A percentile compares a stretch with the other conserved stretches of the same genome.
These are phyloP conservation scores for Sialia sialis DNA, from an alignment of 2,113 vertebrate genomes.

Conservation along the genomic window DNA sequence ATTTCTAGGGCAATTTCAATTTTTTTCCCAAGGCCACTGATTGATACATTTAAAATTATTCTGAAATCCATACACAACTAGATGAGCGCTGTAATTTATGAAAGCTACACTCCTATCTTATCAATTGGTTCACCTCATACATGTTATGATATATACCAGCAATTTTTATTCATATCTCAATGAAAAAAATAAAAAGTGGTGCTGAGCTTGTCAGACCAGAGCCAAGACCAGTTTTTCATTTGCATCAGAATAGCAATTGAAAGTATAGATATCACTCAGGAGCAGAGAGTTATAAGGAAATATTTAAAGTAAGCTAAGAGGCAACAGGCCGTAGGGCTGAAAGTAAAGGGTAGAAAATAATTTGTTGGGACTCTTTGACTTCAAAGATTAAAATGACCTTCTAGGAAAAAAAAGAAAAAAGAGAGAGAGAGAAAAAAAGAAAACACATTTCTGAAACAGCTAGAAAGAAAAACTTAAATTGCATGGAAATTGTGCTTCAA, in stretches of 20 bases:
- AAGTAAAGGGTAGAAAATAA: background rate
- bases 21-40: background rate
- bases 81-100: background rate
- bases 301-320: background rate
- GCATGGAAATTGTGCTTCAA: constrained; percentile 19
- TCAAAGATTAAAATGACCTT: background rate
- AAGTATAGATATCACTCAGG: background rate
- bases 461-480: constrained; percentile 39
- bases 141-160: background rate
- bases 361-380: background rate
- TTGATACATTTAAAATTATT: background rate
- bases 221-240: background rate
- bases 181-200: background rate
- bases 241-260: background rate
- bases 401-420: background rate
- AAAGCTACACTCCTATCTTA: background rate
- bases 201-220: background rate
- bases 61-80: background rate
- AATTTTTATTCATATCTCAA: background rate
- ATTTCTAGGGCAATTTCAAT: background rate
- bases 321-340: background rate
- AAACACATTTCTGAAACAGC: background rate
- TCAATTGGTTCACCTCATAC: background rate
- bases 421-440: accelerated
- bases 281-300: background rate